Base-by-base conservation (phyloP, 1,140 invertebrate species). In the Oncopeltus fasciatus region DNA sequence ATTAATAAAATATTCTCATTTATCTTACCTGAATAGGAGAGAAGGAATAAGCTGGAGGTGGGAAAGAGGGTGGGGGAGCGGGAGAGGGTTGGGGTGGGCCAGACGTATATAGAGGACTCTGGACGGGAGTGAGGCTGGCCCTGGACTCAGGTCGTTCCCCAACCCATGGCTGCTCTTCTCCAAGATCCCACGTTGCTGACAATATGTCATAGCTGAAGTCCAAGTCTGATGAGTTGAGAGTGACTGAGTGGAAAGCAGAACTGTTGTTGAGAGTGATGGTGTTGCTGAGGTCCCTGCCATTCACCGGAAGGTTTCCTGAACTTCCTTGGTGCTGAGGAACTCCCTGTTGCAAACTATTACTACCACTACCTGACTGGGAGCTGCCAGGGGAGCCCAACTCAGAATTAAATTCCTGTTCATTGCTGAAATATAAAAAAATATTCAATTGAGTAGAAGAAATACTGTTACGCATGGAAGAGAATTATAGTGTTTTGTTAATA, bases 281-380 rank as follows among this genome's bases (percentile, higher is more conserved):
- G 56, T 66, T 67, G 65, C 64, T 47, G 47, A 73, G 65, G 74
- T 78, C 70, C 69, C 63, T 29, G 28, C 28, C 75, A 33, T 82
- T 78, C 9, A 80, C 77, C 0, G 82, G 83, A 0, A 81, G 83
- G 33, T 81, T 81, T 29, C 83, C 73, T 18, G 43, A 28, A 57
- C 64, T 60, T 14, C 44, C 24, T 33, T 53, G 49, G 2, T 26
- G 49, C 24, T 26, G 49, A 4, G 18, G 44, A 1, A 4, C n/a
- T n/a, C 21, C n/a, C 9, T 26, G 20, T 24, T 53, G 49, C 21
- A 1, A 24, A 14, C 21, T 51, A 21, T 53, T 53, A 12, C 26
- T 53, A 16, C 49, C 49, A 53, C 53, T 24, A 2, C 33, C 44
- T 0, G 63, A 64, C 33, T 51, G 63, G 21, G 58, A 57, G 24